Percentiles rank a stretch among this genome's conserved stretches.
Evolutionary conservation across 2,113 vertebrate genomes (phyloP).

Genomic region (Calyptomena viridis): DNA sequence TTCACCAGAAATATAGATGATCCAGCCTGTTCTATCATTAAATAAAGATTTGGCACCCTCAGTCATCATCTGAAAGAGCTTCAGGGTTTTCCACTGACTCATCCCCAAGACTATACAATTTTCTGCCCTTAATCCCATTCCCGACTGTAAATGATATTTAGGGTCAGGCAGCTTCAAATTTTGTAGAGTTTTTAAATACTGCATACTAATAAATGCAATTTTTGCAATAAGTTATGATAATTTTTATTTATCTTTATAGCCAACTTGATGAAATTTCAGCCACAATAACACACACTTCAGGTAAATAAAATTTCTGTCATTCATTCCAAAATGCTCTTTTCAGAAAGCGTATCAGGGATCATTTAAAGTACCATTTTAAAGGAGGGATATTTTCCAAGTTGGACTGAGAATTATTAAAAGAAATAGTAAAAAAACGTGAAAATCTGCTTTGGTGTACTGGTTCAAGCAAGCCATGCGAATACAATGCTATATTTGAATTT

Average conservation of each 20-base stretch:
- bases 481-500: constrained; percentile 12
- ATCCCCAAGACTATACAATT: neutral
- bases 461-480: neutral
- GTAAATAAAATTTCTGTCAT: neutral
- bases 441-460: neutral
- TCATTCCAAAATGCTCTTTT: neutral
- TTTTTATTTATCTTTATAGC: neutral
- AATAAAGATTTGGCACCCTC: neutral
- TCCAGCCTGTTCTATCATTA: neutral
- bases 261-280: neutral
- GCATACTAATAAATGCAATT: neutral
- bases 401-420: neutral
- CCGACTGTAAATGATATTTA: neutral
- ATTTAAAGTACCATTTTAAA: neutral
- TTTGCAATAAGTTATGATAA: neutral
- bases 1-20: neutral
- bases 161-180: neutral
- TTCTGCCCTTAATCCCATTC: neutral
- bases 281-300: neutral
- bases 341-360: neutral
- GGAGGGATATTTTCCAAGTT: neutral
- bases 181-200: neutral
- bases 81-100: neutral
- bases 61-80: neutral
- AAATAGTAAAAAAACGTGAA: neutral